Percentiles rank a stretch among this genome's conserved stretches.
These are phyloP conservation scores for Mugil cephalus DNA, from an alignment of 2,113 vertebrate species.

Conservation along the genomic window DNA sequence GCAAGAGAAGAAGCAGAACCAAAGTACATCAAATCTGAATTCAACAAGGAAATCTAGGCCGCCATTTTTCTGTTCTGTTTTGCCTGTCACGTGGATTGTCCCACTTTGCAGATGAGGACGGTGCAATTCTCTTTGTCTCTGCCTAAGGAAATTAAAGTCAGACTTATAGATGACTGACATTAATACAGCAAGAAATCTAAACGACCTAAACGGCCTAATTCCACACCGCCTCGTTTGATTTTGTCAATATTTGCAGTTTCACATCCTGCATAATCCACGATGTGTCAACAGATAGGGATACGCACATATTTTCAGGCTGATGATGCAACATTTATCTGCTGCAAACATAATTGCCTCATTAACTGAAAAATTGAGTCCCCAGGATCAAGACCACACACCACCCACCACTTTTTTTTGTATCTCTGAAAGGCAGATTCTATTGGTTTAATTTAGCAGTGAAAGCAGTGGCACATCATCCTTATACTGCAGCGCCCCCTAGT, in stretches of 20 bases:
- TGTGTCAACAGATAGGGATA: conserved; percentile 11
- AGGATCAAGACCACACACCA: conserved; percentile 22
- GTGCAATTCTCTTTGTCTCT: neutral
- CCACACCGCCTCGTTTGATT: too few species aligned
- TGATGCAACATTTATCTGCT: conserved; percentile 38
- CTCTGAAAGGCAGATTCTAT: conserved; percentile 6
- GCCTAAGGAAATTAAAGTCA: too few species aligned
- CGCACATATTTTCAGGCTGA: neutral
- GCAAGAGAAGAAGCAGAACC: too few species aligned
- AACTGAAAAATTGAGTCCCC: conserved; percentile 39
- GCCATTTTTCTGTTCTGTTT: too few species aligned
- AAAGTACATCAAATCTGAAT: too few species aligned
- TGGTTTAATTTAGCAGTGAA: neutral
- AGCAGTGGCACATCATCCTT: neutral
- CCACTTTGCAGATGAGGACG: neutral
- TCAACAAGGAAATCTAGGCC: too few species aligned
- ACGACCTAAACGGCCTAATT: too few species aligned
- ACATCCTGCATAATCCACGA: conserved; percentile 18
- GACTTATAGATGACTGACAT: too few species aligned
- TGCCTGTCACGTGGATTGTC: neutral
- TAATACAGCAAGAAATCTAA: too few species aligned
- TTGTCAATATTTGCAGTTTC: neutral
- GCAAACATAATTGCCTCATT: conserved; percentile 34
- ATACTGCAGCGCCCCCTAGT: conserved; percentile 49
- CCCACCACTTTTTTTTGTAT: neutral